Evolutionary conservation across 2,888 invertebrate genomes (phyloP).

Genomic region (Volucella inanis): DNA sequence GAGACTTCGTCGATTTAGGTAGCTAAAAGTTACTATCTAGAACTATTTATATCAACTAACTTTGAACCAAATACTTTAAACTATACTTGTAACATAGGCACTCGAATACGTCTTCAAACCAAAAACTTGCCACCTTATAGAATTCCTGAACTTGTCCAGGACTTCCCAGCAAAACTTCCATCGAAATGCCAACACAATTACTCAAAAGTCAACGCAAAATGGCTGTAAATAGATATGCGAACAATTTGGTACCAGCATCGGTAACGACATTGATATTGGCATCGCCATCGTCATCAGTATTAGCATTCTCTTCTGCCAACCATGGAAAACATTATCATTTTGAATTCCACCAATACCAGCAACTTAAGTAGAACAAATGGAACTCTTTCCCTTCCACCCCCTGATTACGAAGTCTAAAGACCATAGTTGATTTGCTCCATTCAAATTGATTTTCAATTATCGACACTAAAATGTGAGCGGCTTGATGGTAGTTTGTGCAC

Average conservation of each 20-base stretch:
- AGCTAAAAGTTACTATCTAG: too few relatives aligned
- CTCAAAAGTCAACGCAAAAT: not conserved
- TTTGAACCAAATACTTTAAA: too few relatives aligned
- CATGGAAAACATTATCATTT: not conserved
- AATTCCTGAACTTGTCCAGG: not conserved
- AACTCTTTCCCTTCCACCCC: conserved; percentile 5
- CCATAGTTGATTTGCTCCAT: conserved; percentile 64
- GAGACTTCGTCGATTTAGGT: too few relatives aligned
- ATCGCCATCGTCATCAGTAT: not conserved
- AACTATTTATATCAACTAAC: too few relatives aligned
- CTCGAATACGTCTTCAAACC: too few relatives aligned
- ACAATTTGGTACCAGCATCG: not conserved
- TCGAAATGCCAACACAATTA: conserved; percentile 16
- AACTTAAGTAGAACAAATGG: not conserved
- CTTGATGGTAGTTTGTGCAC: not conserved
- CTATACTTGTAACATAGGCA: too few relatives aligned
- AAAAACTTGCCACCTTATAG: conserved; percentile 4
- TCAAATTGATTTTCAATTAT: conserved; percentile 70
- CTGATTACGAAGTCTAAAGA: conserved; percentile 26
- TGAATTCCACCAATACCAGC: not conserved
- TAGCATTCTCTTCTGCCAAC: conserved; percentile 7
- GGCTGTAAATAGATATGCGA: not conserved
- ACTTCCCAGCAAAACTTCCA: not conserved
- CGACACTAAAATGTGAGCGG: conserved; percentile 32
- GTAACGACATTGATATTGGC: conserved; percentile 1